Evolutionary conservation across 2,113 vertebrate species (phyloP).

Genomic region (Anguilla rostrata): DNA sequence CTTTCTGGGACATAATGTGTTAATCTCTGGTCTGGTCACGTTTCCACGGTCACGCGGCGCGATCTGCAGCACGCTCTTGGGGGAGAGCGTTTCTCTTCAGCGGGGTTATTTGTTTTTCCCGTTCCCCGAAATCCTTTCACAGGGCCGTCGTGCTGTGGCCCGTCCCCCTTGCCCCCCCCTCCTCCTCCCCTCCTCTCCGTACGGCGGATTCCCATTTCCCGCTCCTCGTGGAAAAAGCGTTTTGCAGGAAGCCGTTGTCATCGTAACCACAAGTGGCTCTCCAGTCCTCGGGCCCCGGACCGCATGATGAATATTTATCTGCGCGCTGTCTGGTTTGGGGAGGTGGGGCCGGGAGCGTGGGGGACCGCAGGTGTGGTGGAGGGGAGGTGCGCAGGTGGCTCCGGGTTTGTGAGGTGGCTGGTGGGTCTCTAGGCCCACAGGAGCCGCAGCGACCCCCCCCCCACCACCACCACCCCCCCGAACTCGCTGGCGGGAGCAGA

Average conservation of each 20-base stretch:
- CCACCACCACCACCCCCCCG: slow-evolving; percentile 22
- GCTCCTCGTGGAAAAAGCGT: slow-evolving; percentile 20
- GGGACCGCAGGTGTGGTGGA: slow-evolving; percentile 48
- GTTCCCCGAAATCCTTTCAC: not conserved
- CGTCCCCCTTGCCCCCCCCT: not conserved
- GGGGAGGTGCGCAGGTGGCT: slow-evolving; percentile 30
- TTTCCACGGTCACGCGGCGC: not conserved
- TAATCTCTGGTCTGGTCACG: not conserved
- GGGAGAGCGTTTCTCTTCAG: slow-evolving; percentile 4
- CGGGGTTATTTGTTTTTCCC: not conserved
- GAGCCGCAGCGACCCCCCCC: not conserved
- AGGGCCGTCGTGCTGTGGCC: not conserved
- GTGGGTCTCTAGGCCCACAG: not conserved
- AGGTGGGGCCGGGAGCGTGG: slow-evolving; percentile 20
- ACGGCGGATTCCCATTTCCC: slow-evolving; percentile 35
- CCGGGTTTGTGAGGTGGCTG: not conserved
- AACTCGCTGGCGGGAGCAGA: slow-evolving; percentile 35
- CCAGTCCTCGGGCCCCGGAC: slow-evolving; percentile 19
- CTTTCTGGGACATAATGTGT: not conserved
- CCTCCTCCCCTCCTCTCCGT: slow-evolving; percentile 25
- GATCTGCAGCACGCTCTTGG: not conserved
- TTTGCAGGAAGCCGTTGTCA: slow-evolving; percentile 48
- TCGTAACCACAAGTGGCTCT: slow-evolving; percentile 49
- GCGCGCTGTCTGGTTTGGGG: slow-evolving; percentile 17
- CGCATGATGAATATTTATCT: slow-evolving; percentile 63